These are phyloP conservation scores for Drosophila tani DNA, from an alignment of 1,140 invertebrate genomes.

Conservation along the genomic window DNA sequence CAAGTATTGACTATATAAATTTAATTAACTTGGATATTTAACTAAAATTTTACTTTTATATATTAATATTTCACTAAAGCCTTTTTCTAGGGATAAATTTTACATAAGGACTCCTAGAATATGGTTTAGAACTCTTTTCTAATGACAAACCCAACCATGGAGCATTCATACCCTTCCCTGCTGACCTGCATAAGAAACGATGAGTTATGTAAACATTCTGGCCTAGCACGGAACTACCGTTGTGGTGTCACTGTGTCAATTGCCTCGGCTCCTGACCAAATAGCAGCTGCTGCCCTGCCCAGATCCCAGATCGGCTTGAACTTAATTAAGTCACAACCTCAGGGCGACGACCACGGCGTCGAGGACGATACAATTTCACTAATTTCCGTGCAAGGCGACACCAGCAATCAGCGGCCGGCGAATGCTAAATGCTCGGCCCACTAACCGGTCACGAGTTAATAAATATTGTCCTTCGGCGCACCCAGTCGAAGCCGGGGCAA, in stretches of 20 bases:
- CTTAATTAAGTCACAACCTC: slow-evolving; percentile 77
- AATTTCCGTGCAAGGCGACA: slow-evolving; percentile 81
- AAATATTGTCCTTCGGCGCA: slow-evolving; percentile 73
- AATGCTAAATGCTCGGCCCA: slow-evolving; percentile 73
- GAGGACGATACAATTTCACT: slow-evolving; percentile 75
- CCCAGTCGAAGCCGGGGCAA: slow-evolving; percentile 43
- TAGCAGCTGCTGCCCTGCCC: slow-evolving; percentile 45
- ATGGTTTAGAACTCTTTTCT: neutral
- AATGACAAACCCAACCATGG: neutral
- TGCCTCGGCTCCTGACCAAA: slow-evolving; percentile 45
- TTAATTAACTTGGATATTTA: too few species aligned
- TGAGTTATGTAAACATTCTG: slow-evolving; percentile 69
- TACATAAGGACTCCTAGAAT: neutral
- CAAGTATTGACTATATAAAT: too few species aligned
- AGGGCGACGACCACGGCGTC: slow-evolving; percentile 20
- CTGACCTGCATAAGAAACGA: slow-evolving; percentile 6
- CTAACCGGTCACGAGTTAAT: slow-evolving; percentile 61
- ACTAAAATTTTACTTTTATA: too few species aligned
- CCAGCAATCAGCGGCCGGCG: slow-evolving; percentile 71
- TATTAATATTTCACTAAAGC: neutral
- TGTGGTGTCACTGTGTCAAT: slow-evolving; percentile 77
- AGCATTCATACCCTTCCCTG: neutral
- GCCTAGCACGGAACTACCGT: slow-evolving; percentile 21
- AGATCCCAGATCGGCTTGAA: slow-evolving; percentile 34
- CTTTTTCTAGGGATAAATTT: neutral